A percentile compares a stretch with the other conserved stretches of the same genome.
Conservation (phyloP, 1,140 invertebrate genomes). For the Lepidurus arcticus region DNA sequence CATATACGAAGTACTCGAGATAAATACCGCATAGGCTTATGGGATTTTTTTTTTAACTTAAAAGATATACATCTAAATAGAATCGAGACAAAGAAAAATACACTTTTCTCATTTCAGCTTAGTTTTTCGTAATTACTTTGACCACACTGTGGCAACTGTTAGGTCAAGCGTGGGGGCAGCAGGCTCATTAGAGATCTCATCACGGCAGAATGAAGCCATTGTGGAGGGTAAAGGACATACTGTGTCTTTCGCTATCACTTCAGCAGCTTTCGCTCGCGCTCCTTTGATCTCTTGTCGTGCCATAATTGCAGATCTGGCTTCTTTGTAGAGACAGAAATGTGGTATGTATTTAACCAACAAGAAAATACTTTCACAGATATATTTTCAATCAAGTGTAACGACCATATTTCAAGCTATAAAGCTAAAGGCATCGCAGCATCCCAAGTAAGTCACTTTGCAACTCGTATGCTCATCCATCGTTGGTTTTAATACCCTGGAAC, state of each 20-base stretch:
- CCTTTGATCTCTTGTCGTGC: not conserved
- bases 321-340: not conserved
- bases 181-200: constrained; percentile 21
- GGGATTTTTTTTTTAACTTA: not conserved
- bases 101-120: not conserved
- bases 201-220: constrained; percentile 13
- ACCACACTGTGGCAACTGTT: not conserved
- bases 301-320: constrained; percentile 9
- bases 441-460: too few species aligned
- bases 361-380: not conserved
- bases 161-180: not conserved
- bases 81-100: not conserved
- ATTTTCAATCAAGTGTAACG: not conserved
- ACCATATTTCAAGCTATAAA: too few species aligned
- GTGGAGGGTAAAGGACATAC: constrained; percentile 7
- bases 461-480: too few species aligned
- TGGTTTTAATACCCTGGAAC: too few species aligned
- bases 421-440: too few species aligned
- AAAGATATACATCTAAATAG: too few species aligned
- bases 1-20: not conserved
- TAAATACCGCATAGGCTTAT: not conserved
- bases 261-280: not conserved
- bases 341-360: not conserved
- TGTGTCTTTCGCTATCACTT: constrained; percentile 11
- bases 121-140: not conserved